These are phyloP conservation scores for Hippoglossus stenolepis DNA, from an alignment of 2,113 vertebrate genomes.

Conservation along the genomic window DNA sequence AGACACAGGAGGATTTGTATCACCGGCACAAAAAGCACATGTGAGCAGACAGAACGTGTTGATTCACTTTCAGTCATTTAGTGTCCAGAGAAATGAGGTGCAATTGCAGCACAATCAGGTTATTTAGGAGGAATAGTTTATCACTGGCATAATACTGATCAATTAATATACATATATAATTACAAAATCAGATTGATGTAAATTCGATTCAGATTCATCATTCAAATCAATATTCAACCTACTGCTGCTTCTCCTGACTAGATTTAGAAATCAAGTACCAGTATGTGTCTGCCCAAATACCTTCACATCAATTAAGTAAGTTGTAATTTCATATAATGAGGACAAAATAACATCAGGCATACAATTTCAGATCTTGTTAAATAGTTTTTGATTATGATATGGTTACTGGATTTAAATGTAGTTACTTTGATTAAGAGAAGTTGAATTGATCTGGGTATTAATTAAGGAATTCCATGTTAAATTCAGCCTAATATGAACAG, in stretches of 20 bases:
- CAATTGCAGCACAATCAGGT: slow-evolving; percentile 2
- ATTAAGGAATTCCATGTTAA: not conserved
- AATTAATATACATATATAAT: not conserved
- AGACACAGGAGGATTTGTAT: not conserved
- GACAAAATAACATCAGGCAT: too few species aligned
- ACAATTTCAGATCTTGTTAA: too few species aligned
- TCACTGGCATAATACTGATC: not conserved
- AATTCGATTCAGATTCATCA: not conserved
- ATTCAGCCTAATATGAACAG: not conserved
- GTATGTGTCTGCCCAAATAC: too few species aligned
- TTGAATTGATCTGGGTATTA: not conserved
- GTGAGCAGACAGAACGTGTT: not conserved
- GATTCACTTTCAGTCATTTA: not conserved
- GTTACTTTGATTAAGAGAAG: not conserved
- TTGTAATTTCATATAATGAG: too few species aligned
- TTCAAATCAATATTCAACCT: not conserved
- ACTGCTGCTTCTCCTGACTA: not conserved
- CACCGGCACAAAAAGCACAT: too few species aligned
- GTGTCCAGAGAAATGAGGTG: slow-evolving; percentile 17
- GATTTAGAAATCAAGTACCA: too few species aligned
- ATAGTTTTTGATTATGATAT: too few species aligned
- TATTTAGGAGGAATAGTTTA: not conserved
- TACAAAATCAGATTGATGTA: not conserved
- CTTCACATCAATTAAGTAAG: too few species aligned
- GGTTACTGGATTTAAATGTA: too few species aligned